A percentile compares a stretch with the other conserved stretches of the same genome.
Conservation (phyloP, 2,113 vertebrate genomes). For the Phaethon lepturus region DNA sequence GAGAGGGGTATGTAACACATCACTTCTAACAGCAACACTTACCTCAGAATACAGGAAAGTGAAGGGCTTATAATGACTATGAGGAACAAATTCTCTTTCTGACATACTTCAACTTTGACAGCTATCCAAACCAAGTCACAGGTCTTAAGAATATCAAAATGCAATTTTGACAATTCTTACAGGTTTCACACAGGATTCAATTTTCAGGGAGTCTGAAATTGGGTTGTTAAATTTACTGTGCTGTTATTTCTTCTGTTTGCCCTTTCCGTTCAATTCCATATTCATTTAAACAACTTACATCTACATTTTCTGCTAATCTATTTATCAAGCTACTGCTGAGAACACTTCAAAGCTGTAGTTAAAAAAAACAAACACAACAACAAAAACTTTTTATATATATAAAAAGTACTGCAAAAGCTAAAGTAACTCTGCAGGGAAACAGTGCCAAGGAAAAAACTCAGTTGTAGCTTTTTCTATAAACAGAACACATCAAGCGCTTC, state of each 20-base stretch:
- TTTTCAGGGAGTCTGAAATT: neutral
- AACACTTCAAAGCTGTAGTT: constrained; percentile 11
- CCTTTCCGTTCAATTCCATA: neutral
- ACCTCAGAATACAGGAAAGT: neutral
- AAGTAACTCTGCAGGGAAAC: constrained; percentile 38
- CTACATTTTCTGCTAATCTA: neutral
- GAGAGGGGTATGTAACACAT: neutral
- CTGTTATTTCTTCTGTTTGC: neutral
- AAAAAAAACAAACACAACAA: neutral
- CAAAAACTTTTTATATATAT: neutral
- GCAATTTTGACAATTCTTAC: neutral
- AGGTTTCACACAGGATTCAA: neutral
- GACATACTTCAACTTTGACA: neutral
- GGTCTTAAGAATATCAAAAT: neutral
- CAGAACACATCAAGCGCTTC: constrained; percentile 36
- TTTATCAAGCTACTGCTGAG: constrained; percentile 25
- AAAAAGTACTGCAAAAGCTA: neutral
- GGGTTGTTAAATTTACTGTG: neutral
- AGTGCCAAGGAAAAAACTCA: constrained; percentile 16
- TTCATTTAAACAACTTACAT: neutral
- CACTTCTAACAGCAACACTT: neutral
- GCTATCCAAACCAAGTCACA: neutral
- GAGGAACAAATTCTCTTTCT: neutral
- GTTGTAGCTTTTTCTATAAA: constrained; percentile 66
- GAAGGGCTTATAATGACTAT: neutral